Conservation (phyloP, 2,888 invertebrate species). For the Drosophila colorata region DNA sequence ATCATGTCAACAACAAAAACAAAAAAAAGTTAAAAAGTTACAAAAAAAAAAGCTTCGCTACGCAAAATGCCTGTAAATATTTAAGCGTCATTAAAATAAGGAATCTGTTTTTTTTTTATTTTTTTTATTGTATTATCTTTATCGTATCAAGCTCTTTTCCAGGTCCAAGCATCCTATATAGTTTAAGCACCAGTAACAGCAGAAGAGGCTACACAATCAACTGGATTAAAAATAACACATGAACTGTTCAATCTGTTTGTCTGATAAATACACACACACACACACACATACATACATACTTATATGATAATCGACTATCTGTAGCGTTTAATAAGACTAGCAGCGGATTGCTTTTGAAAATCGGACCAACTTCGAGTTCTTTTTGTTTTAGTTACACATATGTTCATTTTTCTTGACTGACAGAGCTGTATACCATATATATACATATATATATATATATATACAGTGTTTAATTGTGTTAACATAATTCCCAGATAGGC, state of each 20-base stretch:
- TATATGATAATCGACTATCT: constrained; percentile 40
- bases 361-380: constrained; percentile 50
- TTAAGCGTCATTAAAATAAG: constrained; percentile 48
- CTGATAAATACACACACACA: constrained; percentile 27
- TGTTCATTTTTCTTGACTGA: constrained; percentile 25
- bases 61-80: constrained; percentile 76
- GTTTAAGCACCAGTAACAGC: constrained; percentile 34
- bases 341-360: constrained; percentile 31
- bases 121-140: constrained; percentile 5
- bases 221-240: constrained; percentile 3
- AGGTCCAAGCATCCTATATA: constrained; percentile 55
- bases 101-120: constrained; percentile 26
- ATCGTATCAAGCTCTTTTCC: constrained; percentile 55
- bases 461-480: constrained; percentile 17
- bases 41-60: constrained; percentile 65
- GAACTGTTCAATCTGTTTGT: constrained; percentile 40
- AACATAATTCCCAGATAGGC: constrained; percentile 28
- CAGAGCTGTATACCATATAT: constrained; percentile 13
- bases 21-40: constrained; percentile 11
- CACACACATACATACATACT: constrained; percentile 10
- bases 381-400: background rate
- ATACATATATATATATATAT: constrained; percentile 11
- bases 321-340: constrained; percentile 30
- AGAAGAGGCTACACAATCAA: constrained; percentile 32
- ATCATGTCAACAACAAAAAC: constrained; percentile 36